Evolutionary conservation across 2,113 vertebrate genomes (phyloP), one percentile per base, ranked within the genome.

Genomic region (Speoplatyrhinus poulsoni): DNA sequence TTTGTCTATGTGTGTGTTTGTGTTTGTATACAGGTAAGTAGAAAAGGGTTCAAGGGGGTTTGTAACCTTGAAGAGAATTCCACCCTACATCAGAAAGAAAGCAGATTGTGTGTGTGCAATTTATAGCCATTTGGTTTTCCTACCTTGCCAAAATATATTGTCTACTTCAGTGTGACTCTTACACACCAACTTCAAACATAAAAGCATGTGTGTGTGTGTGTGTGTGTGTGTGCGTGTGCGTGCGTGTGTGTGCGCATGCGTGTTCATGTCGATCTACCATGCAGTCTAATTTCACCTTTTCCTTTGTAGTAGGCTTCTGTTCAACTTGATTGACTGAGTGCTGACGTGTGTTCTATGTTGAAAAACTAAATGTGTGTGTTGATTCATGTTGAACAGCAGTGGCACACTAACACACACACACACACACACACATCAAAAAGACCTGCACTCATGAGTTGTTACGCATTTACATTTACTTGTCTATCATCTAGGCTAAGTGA

Each of bases 401-500:
- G 26, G 26, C 36, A 41, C 4, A 41, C 5, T 9, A 13, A 60
- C 4, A 46, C 52, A 53, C 5, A 56, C 4, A 62, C 9, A 62
- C 6, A 62, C 32, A 70, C 57, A 63, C 46, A 63, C 16, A 46
- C 33, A 62, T 3, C 16, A 49, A 48, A 50, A 41, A 50, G 54
- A 47, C 13, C 46, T 11, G 26, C 32, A 32, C 12, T 49, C 69
- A 76, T 73, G 57, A 62, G 62, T 54, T 67, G 65, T 70, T 70
- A 55, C 70, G 59, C 62, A 50, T 41, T 56, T 46, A 59, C 46
- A 50, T 65, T 72, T 73, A 83, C 26, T 26, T 26, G 26, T 66
- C 58, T 82, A 77, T 89, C 87, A 85, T 87, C 63, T 69, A 19
- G 76, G 86, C 57, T 85, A 74, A 87, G 70, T 90, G 84, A 62